phyloP scores from a whole-genome alignment of 2,797 vertebrate species.

The Cygnus olor region DNA sequence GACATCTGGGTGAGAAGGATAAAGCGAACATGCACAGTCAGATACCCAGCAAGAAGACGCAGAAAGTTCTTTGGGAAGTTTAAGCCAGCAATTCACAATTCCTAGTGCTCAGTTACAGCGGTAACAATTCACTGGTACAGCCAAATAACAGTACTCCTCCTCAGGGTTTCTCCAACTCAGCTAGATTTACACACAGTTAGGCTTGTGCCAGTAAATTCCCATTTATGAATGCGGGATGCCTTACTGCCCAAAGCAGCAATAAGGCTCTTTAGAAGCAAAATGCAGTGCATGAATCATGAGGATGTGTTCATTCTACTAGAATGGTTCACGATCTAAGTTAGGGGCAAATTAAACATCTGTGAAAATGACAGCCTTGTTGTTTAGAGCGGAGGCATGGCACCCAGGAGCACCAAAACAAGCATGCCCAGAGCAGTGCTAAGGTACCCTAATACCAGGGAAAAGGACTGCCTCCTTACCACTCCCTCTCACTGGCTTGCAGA shows the following conservation, averaged over 20 bases:
- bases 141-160: neutral
- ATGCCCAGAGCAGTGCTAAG: neutral
- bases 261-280: neutral
- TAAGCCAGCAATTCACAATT: neutral
- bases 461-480: neutral
- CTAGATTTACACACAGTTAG: neutral
- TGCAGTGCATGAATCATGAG: neutral
- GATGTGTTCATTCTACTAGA: neutral
- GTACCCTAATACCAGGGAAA: neutral
- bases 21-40: neutral
- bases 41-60: neutral
- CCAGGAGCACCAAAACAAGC: neutral
- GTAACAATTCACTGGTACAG: neutral
- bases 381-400: neutral
- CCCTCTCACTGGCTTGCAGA: neutral
- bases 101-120: neutral
- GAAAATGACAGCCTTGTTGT: neutral
- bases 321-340: neutral
- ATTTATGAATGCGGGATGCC: neutral
- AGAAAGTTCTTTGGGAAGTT: neutral
- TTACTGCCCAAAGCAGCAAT: conserved; percentile 6
- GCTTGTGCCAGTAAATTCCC: neutral
- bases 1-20: neutral
- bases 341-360: neutral
- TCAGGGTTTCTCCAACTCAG: neutral